phyloP scores from a whole-genome alignment of 2,888 invertebrate species.

The Cheilosia pagana region DNA sequence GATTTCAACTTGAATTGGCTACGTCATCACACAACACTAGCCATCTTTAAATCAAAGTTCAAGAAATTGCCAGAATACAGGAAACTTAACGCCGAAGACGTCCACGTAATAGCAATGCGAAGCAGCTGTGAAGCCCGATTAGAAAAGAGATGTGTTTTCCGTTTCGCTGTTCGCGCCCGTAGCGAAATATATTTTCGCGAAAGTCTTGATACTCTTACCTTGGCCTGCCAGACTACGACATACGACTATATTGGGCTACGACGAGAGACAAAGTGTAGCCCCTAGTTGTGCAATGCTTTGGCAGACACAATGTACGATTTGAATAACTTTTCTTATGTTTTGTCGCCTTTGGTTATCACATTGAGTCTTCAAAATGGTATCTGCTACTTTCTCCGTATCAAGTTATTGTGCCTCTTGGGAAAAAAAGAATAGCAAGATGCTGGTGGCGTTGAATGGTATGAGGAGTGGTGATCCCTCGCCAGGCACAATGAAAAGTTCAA shows the following conservation, averaged over 20 bases:
- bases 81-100: conserved; percentile 31
- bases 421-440: neutral
- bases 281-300: conserved; percentile 29
- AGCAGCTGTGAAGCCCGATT: conserved; percentile 27
- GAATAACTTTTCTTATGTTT: neutral
- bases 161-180: conserved; percentile 30
- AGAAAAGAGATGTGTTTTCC: conserved; percentile 31
- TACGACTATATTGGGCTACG: neutral
- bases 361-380: too few relatives aligned
- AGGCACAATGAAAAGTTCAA: conserved; percentile 34
- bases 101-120: conserved; percentile 42
- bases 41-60: conserved; percentile 15
- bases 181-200: conserved; percentile 29
- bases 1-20: conserved; percentile 25
- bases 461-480: neutral
- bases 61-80: conserved; percentile 14
- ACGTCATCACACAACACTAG: conserved; percentile 33
- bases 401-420: neutral
- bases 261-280: conserved; percentile 9
- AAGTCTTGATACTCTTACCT: conserved; percentile 14
- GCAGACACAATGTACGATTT: conserved; percentile 1
- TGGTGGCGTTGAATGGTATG: neutral
- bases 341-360: neutral
- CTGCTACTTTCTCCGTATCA: too few relatives aligned
- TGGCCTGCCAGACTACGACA: conserved; percentile 19